Conservation (phyloP, 2,113 vertebrate species). For the Uria lomvia region DNA sequence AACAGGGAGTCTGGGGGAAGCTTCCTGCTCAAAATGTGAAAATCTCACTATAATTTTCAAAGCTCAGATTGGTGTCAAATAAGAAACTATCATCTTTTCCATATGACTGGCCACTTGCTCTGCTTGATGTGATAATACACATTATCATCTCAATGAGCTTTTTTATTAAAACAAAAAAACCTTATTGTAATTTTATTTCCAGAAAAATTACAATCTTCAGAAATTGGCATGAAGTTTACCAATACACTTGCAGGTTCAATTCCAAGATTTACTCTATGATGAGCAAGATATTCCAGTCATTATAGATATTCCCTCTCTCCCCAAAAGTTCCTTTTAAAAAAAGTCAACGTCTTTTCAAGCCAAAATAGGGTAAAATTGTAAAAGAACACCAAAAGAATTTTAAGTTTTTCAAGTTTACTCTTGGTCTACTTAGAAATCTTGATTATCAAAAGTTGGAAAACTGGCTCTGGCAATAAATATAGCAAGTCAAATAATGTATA, state of each 20-base stretch:
- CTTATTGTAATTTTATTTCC: background rate
- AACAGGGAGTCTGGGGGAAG: background rate
- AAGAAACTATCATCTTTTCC: background rate
- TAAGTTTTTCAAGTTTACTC: background rate
- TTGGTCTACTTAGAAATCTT: background rate
- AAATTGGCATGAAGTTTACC: background rate
- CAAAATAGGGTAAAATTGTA: background rate
- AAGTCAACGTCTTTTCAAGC: background rate
- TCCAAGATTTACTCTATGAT: background rate
- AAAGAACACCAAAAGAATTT: background rate
- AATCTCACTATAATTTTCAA: background rate
- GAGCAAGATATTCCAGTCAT: background rate
- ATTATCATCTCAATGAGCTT: background rate
- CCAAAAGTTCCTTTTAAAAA: background rate
- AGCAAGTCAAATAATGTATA: background rate
- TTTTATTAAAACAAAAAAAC: background rate
- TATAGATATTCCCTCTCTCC: fast-evolving
- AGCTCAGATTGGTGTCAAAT: background rate
- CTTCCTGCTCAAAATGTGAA: background rate
- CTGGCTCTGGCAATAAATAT: background rate
- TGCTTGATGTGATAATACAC: background rate
- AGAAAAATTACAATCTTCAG: background rate
- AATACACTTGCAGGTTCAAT: background rate
- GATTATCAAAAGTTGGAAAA: background rate
- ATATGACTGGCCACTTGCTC: background rate